Conservation (phyloP, 2,797 vertebrate species). For the Myripristis jacobus region DNA sequence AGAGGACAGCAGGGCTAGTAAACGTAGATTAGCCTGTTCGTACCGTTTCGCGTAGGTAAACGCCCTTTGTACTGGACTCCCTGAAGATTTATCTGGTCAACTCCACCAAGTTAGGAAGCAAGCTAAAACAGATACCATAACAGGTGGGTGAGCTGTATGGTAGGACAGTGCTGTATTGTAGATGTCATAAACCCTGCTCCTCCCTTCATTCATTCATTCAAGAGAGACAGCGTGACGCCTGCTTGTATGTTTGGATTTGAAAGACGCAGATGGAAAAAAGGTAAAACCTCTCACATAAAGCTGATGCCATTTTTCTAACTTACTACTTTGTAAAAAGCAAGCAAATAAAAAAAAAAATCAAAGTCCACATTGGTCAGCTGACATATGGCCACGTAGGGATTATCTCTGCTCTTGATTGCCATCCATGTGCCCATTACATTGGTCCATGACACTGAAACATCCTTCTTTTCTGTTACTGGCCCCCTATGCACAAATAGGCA, state of each 20-base stretch:
- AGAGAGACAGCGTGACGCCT: background rate
- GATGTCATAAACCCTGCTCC: background rate
- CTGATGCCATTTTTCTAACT: background rate
- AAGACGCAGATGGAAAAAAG: slow-evolving; percentile 26
- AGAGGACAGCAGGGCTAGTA: slow-evolving; percentile 49
- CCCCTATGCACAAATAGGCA: background rate
- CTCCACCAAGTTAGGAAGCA: background rate
- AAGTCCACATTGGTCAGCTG: background rate
- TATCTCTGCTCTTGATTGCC: slow-evolving; percentile 36
- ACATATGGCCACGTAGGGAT: slow-evolving; percentile 52
- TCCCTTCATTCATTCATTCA: slow-evolving; percentile 51
- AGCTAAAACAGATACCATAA: slow-evolving; percentile 4
- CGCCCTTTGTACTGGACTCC: background rate
- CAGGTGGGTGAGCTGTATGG: slow-evolving; percentile 14
- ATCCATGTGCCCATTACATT: slow-evolving; percentile 3
- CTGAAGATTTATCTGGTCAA: background rate
- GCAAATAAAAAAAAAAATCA: background rate
- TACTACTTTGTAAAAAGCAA: background rate
- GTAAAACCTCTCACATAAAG: slow-evolving; percentile 52
- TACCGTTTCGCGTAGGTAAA: slow-evolving; percentile 12
- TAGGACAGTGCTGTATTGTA: background rate
- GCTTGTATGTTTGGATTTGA: slow-evolving; percentile 1
- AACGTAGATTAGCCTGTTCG: slow-evolving; percentile 50
- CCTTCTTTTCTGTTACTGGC: background rate
- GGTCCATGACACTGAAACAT: background rate